A percentile compares a stretch with the other conserved stretches of the same genome.
phyloP scores from a whole-genome alignment of 1,140 invertebrate genomes.

The Drosophila auraria region DNA sequence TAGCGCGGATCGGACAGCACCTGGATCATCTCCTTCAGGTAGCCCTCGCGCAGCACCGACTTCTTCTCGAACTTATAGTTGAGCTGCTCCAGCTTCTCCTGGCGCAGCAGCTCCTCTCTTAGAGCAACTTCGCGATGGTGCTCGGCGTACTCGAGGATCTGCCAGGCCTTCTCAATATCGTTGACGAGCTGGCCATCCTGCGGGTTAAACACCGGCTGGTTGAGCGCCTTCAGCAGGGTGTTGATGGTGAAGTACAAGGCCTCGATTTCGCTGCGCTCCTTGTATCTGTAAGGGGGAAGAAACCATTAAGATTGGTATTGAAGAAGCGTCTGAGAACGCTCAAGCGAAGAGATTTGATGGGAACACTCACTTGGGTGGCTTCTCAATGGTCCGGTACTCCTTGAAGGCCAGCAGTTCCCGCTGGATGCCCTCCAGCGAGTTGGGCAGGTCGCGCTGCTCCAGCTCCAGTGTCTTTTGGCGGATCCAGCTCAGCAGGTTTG shows the following conservation, averaged over 20 bases:
- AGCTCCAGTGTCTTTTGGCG: constrained; percentile 93
- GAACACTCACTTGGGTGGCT: constrained; percentile 94
- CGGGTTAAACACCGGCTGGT: constrained; percentile 95
- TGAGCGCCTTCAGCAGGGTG: constrained; percentile 96
- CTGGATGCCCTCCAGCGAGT: constrained; percentile 97
- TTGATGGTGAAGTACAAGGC: constrained; percentile 98
- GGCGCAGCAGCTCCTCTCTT: constrained; percentile 95
- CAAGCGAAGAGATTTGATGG: constrained; percentile 28
- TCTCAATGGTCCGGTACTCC: constrained; percentile 97
- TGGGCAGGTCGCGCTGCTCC: constrained; percentile 96
- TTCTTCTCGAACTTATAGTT: constrained; percentile 99
- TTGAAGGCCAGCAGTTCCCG: constrained; percentile 95
- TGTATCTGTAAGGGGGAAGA: constrained; percentile 89
- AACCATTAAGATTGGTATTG: neutral
- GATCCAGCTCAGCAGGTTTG: constrained; percentile 97
- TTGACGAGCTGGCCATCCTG: constrained; percentile 96
- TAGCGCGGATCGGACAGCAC: constrained; percentile 97
- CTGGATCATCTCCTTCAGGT: constrained; percentile 99
- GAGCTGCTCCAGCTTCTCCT: constrained; percentile 97
- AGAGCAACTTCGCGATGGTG: constrained; percentile 97
- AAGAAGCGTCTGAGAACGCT: neutral
- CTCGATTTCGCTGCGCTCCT: constrained; percentile 98
- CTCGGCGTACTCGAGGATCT: constrained; percentile 96
- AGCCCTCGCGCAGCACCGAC: constrained; percentile 88
- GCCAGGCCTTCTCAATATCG: constrained; percentile 97